Evolutionary conservation across 2,888 invertebrate genomes (phyloP), one percentile per base, ranked within the genome.

Genomic region (Andrena haemorrhoa): DNA sequence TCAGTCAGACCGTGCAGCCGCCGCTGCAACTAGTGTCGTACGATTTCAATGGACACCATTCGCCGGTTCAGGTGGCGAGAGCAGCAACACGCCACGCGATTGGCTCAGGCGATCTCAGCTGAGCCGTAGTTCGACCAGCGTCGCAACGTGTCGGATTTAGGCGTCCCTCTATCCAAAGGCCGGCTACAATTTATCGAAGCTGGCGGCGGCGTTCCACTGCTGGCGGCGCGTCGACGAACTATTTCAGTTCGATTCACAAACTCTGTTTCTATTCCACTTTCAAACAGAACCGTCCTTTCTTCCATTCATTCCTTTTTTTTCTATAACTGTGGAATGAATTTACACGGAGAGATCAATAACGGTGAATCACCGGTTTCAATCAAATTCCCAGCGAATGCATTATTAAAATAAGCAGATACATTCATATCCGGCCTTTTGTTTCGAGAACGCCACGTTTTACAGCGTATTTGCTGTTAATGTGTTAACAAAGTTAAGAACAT

Each of bases 21-120:
- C 20, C 75, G 84, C 85, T 56, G 86, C 84, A 75, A 64, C 79
- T 79, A 81, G 53, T 20, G 75, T 65, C 74, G 77, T 79, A 60
- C 29, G 64, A 72, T 80, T 79, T 66, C 68, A 33, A 51, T 58
- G 71, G 16, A 80, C 84, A 84, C 89, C 84, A 92, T 92, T 92
- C 91, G 92, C 81, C 79, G 85, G 86, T 86, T 85, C 88, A 90
- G 91, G 92, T 93, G 93, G 93, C 92, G 93, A 92, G 93, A 93
- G 92, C 83, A 83, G 85, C 76, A 84, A 68, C 85, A 72, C 75
- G 90, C 88, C 71, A 87, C 85, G 84, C 83, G 86, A 93, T 93
- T 93, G 93, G 93, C 84, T 89, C 84, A 79, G 65, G 58, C 80
- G 75, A 75, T 88, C 92, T 93, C 93, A 87, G 92, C 93, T 91